These are phyloP conservation scores for Trimorus sp. DNA, from an alignment of 2,888 invertebrate species.

Conservation along the genomic window DNA sequence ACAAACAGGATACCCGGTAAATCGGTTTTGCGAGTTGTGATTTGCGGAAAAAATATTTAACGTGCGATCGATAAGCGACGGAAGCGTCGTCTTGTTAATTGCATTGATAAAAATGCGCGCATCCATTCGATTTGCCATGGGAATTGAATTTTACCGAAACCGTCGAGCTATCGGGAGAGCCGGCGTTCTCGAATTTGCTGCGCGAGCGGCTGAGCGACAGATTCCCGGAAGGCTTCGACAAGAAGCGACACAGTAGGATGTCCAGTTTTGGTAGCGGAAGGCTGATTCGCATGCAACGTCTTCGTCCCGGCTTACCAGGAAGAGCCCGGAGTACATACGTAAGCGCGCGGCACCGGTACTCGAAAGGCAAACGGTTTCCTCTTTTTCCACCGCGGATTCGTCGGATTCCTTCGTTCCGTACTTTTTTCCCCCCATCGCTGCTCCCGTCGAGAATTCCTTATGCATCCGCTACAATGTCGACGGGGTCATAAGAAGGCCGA, in stretches of 20 bases:
- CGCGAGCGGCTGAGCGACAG: conserved; percentile 32
- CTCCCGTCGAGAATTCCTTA: conserved; percentile 31
- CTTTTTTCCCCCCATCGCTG: conserved; percentile 16
- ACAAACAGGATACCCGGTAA: conserved; percentile 42
- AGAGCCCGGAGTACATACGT: conserved; percentile 69
- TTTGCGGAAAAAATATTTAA: conserved; percentile 44
- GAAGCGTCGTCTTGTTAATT: conserved; percentile 69
- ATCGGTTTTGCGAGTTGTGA: conserved; percentile 1
- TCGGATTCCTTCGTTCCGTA: conserved; percentile 31
- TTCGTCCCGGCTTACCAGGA: conserved; percentile 73
- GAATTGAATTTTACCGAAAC: conserved; percentile 66
- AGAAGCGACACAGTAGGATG: conserved; percentile 71
- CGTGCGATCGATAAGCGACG: conserved; percentile 44
- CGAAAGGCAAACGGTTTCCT: conserved; percentile 63
- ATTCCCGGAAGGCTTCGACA: conserved; percentile 71
- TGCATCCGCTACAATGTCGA: conserved; percentile 36
- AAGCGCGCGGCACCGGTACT: conserved; percentile 70
- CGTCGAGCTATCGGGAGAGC: not conserved
- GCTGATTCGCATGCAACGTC: conserved; percentile 75
- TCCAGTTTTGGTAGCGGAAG: conserved; percentile 75
- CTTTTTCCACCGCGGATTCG: conserved; percentile 36
- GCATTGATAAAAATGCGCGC: conserved; percentile 72
- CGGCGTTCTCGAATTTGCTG: conserved; percentile 20
- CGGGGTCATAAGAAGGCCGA: conserved; percentile 19
- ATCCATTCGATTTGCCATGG: conserved; percentile 64